Percentiles rank a stretch among this genome's conserved stretches.
phyloP scores from a whole-genome alignment of 2,797 vertebrate species.

The Hydrolagus colliei region DNA sequence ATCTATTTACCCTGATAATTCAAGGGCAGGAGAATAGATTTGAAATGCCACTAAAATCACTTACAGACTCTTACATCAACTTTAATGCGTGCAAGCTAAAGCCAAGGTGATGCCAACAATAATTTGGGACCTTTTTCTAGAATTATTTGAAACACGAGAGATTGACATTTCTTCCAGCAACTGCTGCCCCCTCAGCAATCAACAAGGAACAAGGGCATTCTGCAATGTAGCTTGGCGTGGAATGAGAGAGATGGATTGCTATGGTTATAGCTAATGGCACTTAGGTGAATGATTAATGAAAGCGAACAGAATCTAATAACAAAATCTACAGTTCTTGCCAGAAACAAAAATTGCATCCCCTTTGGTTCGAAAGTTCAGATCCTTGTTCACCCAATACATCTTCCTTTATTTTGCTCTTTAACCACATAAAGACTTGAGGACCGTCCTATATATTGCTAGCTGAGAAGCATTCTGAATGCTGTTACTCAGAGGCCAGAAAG shows the following conservation, averaged over 20 bases:
- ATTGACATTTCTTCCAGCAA: constrained; percentile 31
- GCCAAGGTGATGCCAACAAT: constrained; percentile 26
- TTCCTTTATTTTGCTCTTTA: constrained; percentile 9
- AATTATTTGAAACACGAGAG: constrained; percentile 9
- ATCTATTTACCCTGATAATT: constrained; percentile 7
- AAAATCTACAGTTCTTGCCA: constrained; percentile 27
- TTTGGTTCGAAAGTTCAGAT: constrained; percentile 16
- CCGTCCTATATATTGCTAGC: neutral
- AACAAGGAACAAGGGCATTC: constrained; percentile 16
- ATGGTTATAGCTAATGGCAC: constrained; percentile 30
- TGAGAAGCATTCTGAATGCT: neutral
- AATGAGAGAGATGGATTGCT: constrained; percentile 32
- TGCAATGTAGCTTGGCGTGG: constrained; percentile 3
- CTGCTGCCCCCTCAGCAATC: constrained; percentile 27
- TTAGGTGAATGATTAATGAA: constrained; percentile 34
- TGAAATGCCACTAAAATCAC: neutral
- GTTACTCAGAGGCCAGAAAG: no score
- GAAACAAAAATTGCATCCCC: constrained; percentile 8
- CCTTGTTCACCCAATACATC: neutral
- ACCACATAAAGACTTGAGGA: neutral
- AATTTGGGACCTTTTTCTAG: neutral
- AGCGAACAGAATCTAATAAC: constrained; percentile 23
- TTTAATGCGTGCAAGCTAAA: neutral
- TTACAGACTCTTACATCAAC: constrained; percentile 2
- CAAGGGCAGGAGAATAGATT: constrained; percentile 8